Evolutionary conservation across 2,113 vertebrate genomes (phyloP), one percentile per base, ranked within the genome.

Genomic region (Machaerirhynchus nigripectus): DNA sequence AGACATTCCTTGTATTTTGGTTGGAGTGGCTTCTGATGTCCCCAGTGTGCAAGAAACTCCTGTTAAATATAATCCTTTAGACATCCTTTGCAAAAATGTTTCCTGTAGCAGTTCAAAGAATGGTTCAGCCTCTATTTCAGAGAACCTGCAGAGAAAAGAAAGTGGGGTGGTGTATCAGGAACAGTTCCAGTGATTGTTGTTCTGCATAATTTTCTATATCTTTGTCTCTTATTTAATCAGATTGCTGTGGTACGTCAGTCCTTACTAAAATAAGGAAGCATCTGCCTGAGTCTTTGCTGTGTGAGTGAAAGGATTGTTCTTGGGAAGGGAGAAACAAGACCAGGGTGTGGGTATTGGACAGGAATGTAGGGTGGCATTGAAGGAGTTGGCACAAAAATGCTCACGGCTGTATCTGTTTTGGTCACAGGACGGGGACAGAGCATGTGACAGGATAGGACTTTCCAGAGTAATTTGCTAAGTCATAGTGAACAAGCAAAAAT

Each of bases 401-500:
- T 24, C 13, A 0, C n/a, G 55, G 55, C 81, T 0, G 1, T 87
- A 13, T 95, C 67, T 67, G 55, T 60, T 90, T 68, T 92, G 93
- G 68, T 90, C 76, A 74, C 67, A 90, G 85, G 92, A 52, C 2
- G 0, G 68, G 88, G n/a, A 35, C 30, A 16, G n/a, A 90, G 93
- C 91, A 93, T 77, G 93, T 96, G 93, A 96, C 60, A 26, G 68
- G 75, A 39, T 9, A n/a, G 75, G 55, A 76, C 74, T 50, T 96
- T 90, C 71, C 31, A 10, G 74, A 87, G 71, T 28, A 77, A 94
- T 90, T 74, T 96, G 95, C 95, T 77, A 88, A 91, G 95, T 97
- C 96, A 96, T n/a, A 55, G 95, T 97, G 96, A 97, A 20, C 89
- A 78, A 92, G 95, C 94, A 37, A n/a, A 95, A 95, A 74, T 35